Conservation (phyloP, 2,113 vertebrate genomes). For the Phoenicopterus ruber region DNA sequence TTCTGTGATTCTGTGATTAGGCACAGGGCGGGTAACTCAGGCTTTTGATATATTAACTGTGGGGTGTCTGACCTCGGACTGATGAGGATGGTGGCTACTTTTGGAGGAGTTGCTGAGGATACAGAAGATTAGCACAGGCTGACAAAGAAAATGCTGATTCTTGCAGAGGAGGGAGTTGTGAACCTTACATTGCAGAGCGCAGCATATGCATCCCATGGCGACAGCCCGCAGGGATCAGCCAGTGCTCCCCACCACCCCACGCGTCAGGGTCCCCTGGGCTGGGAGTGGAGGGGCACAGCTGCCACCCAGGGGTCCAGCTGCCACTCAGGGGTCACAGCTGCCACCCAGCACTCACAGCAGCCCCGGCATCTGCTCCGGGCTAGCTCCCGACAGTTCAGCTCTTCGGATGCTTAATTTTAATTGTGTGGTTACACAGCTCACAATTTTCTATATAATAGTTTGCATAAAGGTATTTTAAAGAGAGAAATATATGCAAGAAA, state of each 20-base stretch:
- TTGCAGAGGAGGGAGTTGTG: fast-evolving
- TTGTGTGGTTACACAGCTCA: fast-evolving
- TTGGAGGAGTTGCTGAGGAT: background rate
- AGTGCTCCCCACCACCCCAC: fast-evolving
- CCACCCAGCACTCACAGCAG: background rate
- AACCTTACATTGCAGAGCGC: fast-evolving
- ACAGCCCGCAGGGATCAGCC: fast-evolving
- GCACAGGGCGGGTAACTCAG: background rate
- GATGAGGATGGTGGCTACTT: background rate
- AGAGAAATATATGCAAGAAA: background rate
- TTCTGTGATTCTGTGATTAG: too few species aligned
- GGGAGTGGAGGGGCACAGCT: background rate
- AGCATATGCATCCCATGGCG: fast-evolving
- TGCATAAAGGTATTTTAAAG: background rate
- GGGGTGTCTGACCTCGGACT: too few species aligned
- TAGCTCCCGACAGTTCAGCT: fast-evolving
- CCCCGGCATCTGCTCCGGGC: background rate
- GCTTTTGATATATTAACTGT: background rate
- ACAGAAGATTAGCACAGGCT: background rate
- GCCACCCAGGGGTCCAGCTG: background rate
- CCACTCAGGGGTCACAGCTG: background rate
- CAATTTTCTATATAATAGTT: background rate
- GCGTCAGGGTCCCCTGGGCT: fast-evolving
- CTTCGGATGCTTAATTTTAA: fast-evolving
- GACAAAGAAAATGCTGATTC: background rate